Conservation (phyloP, 2,797 vertebrate genomes). For the Rhyacichthys aspro region DNA sequence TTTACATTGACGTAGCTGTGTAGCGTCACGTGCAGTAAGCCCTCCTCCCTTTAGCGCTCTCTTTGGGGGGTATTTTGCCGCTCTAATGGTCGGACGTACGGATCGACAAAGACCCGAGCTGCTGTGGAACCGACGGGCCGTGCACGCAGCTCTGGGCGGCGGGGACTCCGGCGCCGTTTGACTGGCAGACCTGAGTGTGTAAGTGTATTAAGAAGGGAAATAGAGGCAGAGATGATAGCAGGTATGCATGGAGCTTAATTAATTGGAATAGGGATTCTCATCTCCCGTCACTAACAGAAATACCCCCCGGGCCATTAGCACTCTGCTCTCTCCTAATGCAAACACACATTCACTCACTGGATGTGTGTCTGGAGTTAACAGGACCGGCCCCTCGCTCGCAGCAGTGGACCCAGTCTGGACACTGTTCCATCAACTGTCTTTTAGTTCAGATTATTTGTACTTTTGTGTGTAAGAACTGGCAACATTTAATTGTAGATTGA, state of each 20-base stretch:
- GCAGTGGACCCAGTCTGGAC: neutral
- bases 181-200: conserved; percentile 44
- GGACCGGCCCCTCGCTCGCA: conserved; percentile 18
- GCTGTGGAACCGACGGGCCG: conserved; percentile 42
- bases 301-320: conserved; percentile 42
- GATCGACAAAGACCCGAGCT: conserved; percentile 58
- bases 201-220: conserved; percentile 19
- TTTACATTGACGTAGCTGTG: neutral
- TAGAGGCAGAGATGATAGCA: conserved; percentile 35
- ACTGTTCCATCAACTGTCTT: too few relatives aligned
- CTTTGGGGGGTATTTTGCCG: conserved; percentile 50
- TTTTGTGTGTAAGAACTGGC: too few relatives aligned
- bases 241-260: conserved; percentile 51
- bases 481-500: too few relatives aligned
- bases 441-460: too few relatives aligned
- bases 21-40: neutral
- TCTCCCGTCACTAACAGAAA: conserved; percentile 49
- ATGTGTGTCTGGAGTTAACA: conserved; percentile 17
- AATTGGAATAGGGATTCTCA: conserved; percentile 52
- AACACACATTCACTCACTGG: conserved; percentile 20
- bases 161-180: conserved; percentile 51
- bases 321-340: conserved; percentile 12
- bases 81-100: conserved; percentile 59
- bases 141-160: conserved; percentile 33
- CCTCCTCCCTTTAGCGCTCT: conserved; percentile 16